Base-by-base conservation (phyloP, 2,797 vertebrate species). In the Valencia hispanica region DNA sequence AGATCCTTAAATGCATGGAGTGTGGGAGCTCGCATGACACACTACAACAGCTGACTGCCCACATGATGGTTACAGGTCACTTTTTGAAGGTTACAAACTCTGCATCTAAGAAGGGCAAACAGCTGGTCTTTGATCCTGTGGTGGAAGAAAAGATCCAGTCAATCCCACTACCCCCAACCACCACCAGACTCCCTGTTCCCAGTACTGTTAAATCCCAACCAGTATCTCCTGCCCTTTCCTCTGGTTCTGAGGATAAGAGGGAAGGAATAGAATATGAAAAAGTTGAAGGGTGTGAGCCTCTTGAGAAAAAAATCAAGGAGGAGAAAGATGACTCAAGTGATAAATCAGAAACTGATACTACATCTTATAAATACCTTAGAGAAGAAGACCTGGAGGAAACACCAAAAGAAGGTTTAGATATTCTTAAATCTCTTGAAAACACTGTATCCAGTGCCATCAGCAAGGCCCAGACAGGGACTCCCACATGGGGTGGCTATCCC, bases 1-100 rank as follows among this genome's bases (percentile, higher is more conserved):
- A 99, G 92, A 99, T 99, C 91, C 96, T 99, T 80, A 99, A 99
- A 92, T 99, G 98, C 93, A 99, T 99, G 98, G 98, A 99, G 90
- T 99, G 98, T 3, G 98, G 98, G 70, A 99, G 98, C 93, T 99
- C 98, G 36, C 98, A 99, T 36, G 98, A 99, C 72, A 99, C 98
- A 69, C 90, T 99, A 91, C 98, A 99, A 92, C 98, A 99, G 92
- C 97, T 99, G 82, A 99, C 98, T 2, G 97, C 98, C 82, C 98
- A 99, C 91, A 99, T 99, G 98, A 99, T 99, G 98, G 98, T 99
- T 80, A 99, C 98, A 0, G 98, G 98, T 77, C 98, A 99, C 93
- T 99, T 99, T 93, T 85, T 99, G 80, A 99, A 99, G 91, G 98
- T 99, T 85, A 99, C 98, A 75, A 98, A 97, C 91, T 98, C 97